phyloP scores from a whole-genome alignment of 2,797 vertebrate genomes.

The Basileuterus tristriatus region DNA sequence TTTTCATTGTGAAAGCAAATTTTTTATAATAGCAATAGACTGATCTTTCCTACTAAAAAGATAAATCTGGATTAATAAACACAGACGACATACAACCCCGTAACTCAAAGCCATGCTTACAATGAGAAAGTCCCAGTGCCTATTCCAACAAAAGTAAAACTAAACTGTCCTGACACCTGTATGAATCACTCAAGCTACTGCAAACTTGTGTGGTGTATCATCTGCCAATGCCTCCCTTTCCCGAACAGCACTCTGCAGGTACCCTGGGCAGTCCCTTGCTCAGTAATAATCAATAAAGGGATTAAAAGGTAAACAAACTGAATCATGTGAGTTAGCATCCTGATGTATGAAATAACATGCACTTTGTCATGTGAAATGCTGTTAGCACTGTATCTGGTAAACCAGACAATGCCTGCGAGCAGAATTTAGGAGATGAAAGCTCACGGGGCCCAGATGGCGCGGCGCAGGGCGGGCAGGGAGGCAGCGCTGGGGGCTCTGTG shows the following conservation, averaged over 20 bases:
- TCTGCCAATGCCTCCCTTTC: background rate
- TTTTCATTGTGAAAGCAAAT: background rate
- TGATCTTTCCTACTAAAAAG: background rate
- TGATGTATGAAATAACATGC: background rate
- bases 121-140: background rate
- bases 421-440: slow-evolving; percentile 22
- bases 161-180: background rate
- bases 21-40: background rate
- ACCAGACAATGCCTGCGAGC: background rate
- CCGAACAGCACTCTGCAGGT: background rate
- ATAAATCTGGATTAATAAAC: background rate
- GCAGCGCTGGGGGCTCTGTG: background rate
- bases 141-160: background rate
- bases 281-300: slow-evolving; percentile 6
- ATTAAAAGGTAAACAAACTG: background rate
- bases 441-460: background rate
- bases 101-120: background rate
- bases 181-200: background rate
- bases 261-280: background rate
- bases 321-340: background rate
- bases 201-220: background rate
- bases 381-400: background rate
- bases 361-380: background rate
- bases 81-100: fast-evolving
- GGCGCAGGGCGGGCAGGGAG: fast-evolving